These are phyloP conservation scores for Panonychus citri DNA, from an alignment of 1,140 invertebrate genomes.

Conservation along the genomic window DNA sequence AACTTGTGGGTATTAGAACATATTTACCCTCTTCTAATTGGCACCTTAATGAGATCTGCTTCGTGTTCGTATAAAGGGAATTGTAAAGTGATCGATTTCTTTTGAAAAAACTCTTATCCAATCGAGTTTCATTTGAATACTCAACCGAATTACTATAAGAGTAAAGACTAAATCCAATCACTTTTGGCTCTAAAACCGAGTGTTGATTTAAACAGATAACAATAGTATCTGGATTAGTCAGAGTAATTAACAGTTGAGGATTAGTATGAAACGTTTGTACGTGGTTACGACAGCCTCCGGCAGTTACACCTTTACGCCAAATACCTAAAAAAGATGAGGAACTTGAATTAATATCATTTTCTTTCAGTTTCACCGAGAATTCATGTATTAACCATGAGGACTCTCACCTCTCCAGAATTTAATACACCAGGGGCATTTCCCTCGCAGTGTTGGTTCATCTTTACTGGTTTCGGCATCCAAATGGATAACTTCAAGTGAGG, in stretches of 20 bases:
- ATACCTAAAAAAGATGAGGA: constrained; percentile 7
- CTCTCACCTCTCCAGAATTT: constrained; percentile 22
- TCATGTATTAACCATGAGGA: background rate
- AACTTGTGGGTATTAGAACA: constrained; percentile 66
- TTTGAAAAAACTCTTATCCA: constrained; percentile 53
- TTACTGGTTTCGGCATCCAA: constrained; percentile 58
- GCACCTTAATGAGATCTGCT: constrained; percentile 51
- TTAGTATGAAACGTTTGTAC: constrained; percentile 79
- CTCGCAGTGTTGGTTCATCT: constrained; percentile 52
- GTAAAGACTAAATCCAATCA: constrained; percentile 77
- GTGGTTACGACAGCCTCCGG: constrained; percentile 72
- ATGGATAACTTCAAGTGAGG: constrained; percentile 60
- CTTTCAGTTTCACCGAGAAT: too few relatives aligned
- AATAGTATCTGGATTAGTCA: constrained; percentile 43
- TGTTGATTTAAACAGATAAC: constrained; percentile 71
- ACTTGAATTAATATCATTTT: background rate
- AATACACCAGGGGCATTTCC: constrained; percentile 43
- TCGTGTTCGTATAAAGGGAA: constrained; percentile 71
- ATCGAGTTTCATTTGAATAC: background rate
- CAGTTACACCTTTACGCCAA: constrained; percentile 65
- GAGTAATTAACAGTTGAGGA: constrained; percentile 51
- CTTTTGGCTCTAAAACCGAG: constrained; percentile 68
- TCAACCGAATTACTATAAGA: background rate
- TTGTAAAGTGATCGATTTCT: constrained; percentile 65
- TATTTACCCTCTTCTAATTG: constrained; percentile 58